These are phyloP conservation scores for Pelvicachromis taeniatus DNA, from an alignment of 2,113 vertebrate genomes.

Conservation along the genomic window DNA sequence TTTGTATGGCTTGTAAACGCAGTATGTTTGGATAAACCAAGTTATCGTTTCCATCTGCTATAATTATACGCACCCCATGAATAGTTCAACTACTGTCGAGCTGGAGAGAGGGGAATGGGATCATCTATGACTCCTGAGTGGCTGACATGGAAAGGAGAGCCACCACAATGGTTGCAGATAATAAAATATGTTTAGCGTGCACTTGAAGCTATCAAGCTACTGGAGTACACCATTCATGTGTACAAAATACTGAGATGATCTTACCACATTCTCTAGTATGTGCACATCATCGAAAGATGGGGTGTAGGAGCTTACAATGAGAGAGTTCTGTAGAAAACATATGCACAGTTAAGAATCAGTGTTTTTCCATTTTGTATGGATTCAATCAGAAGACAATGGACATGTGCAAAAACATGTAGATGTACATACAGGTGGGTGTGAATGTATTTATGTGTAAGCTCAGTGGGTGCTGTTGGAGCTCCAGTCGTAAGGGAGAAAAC, in stretches of 20 bases:
- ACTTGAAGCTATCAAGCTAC: neutral
- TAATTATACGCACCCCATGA: neutral
- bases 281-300: neutral
- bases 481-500: slow-evolving; percentile 78
- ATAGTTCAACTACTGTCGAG: neutral
- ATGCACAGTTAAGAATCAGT: neutral
- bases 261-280: neutral
- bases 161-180: neutral
- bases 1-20: slow-evolving; percentile 46
- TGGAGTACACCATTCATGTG: neutral
- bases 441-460: neutral
- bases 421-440: neutral
- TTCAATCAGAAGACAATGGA: neutral
- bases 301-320: neutral
- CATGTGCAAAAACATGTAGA: neutral
- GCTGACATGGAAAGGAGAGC: neutral
- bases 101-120: neutral
- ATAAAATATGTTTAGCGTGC: neutral
- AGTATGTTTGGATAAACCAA: neutral
- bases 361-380: neutral
- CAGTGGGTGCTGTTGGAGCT: slow-evolving; percentile 70
- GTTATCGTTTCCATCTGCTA: neutral
- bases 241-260: neutral
- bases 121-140: slow-evolving; percentile 44
- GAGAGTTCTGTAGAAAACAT: neutral